Evolutionary conservation across 23 tunicate species (phyloP).

Genomic region (Halocynthia roretzi): DNA sequence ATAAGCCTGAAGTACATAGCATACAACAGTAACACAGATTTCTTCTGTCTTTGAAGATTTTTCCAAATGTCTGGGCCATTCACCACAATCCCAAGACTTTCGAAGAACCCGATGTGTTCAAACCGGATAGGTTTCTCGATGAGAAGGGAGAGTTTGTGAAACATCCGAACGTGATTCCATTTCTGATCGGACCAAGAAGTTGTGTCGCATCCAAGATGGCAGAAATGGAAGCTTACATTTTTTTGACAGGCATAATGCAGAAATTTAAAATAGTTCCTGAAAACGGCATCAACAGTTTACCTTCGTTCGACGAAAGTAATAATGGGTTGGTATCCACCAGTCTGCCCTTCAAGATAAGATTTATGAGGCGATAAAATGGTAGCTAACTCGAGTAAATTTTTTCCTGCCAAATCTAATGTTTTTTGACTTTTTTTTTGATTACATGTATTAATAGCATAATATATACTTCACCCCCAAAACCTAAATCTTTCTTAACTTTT

Average conservation of each 20-base stretch:
- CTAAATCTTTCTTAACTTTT: too few relatives aligned
- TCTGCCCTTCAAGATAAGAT: too few relatives aligned
- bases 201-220: not conserved
- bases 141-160: not conserved
- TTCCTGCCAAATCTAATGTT: too few relatives aligned
- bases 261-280: not conserved
- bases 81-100: not conserved
- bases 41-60: not conserved
- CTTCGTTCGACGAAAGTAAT: too few relatives aligned
- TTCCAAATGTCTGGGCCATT: slow-evolving; percentile 3
- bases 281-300: too few relatives aligned
- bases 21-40: not conserved
- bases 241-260: slow-evolving; percentile 1
- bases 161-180: not conserved
- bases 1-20: not conserved
- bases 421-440: too few relatives aligned
- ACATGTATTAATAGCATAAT: too few relatives aligned
- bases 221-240: slow-evolving; percentile 2
- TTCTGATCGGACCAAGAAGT: not conserved
- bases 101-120: not conserved
- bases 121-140: not conserved
- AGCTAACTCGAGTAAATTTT: too few relatives aligned
- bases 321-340: too few relatives aligned
- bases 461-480: too few relatives aligned
- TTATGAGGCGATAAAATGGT: too few relatives aligned